Evolutionary conservation across 2,888 invertebrate genomes (phyloP).

Genomic region (Andricus quercusramuli): DNA sequence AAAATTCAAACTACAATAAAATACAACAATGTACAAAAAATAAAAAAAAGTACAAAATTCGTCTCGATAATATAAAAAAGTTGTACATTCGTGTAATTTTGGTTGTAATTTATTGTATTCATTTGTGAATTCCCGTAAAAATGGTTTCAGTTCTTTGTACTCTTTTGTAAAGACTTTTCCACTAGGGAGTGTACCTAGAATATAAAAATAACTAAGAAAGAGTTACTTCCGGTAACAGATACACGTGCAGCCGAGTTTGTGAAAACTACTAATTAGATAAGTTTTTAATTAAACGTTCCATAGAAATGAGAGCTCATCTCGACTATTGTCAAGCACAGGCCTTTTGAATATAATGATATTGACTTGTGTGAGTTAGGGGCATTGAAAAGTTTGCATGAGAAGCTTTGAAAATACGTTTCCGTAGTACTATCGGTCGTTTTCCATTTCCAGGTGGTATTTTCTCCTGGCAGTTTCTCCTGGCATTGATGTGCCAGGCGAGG

Average conservation of each 20-base stretch:
- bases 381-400: conserved; percentile 29
- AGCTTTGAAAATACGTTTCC: conserved; percentile 35
- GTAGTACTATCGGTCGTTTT: conserved; percentile 44
- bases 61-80: too few species aligned
- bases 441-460: conserved; percentile 42
- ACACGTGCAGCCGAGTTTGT: neutral
- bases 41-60: too few species aligned
- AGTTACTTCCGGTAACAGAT: neutral
- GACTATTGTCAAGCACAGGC: neutral
- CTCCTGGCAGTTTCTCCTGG: conserved; percentile 36
- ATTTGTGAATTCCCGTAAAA: too few species aligned
- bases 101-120: too few species aligned
- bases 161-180: too few species aligned
- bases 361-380: conserved; percentile 7
- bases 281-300: conserved; percentile 19
- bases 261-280: conserved; percentile 36
- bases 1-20: too few species aligned
- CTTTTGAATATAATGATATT: neutral
- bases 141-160: too few species aligned
- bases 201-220: too few species aligned
- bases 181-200: too few species aligned
- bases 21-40: too few species aligned
- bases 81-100: too few species aligned
- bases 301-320: conserved; percentile 4
- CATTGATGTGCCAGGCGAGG: conserved; percentile 27